Evolutionary conservation across 2,797 vertebrate genomes (phyloP).

Genomic region (Gallirallus australis): DNA sequence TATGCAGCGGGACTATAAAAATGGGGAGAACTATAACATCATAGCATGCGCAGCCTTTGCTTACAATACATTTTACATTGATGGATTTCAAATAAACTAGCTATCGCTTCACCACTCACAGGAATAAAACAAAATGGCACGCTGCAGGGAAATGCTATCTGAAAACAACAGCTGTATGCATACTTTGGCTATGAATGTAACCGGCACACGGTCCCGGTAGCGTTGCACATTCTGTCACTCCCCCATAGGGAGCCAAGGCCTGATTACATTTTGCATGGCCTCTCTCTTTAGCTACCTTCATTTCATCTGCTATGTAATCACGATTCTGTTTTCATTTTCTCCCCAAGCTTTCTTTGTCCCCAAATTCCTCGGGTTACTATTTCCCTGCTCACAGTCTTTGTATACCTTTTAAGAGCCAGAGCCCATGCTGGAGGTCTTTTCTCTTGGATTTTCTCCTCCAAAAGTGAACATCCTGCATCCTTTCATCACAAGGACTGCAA

Average conservation of each 20-base stretch:
- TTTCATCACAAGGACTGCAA: not conserved
- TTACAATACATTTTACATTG: conserved; percentile 32
- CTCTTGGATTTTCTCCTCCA: not conserved
- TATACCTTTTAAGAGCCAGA: not conserved
- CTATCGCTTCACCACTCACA: conserved; percentile 24
- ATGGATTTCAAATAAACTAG: conserved; percentile 49
- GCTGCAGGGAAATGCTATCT: conserved; percentile 59
- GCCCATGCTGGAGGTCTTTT: not conserved
- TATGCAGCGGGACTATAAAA: not conserved
- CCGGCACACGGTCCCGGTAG: not conserved
- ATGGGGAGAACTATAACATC: not conserved
- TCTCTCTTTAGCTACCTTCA: not conserved
- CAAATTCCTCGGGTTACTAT: not conserved
- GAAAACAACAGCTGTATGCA: conserved; percentile 47
- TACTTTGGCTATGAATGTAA: not conserved
- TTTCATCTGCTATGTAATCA: conserved; percentile 8
- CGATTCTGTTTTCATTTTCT: not conserved
- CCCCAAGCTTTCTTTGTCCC: not conserved
- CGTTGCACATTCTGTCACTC: not conserved
- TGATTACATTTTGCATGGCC: not conserved
- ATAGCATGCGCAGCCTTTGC: conserved; percentile 3
- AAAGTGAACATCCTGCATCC: not conserved
- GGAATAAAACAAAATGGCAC: conserved; percentile 51
- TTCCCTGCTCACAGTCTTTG: not conserved
- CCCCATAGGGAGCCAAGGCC: not conserved